Evolutionary conservation across 2,113 vertebrate genomes (phyloP), one percentile per base, ranked within the genome.

Genomic region (Microtus pennsylvanicus): DNA sequence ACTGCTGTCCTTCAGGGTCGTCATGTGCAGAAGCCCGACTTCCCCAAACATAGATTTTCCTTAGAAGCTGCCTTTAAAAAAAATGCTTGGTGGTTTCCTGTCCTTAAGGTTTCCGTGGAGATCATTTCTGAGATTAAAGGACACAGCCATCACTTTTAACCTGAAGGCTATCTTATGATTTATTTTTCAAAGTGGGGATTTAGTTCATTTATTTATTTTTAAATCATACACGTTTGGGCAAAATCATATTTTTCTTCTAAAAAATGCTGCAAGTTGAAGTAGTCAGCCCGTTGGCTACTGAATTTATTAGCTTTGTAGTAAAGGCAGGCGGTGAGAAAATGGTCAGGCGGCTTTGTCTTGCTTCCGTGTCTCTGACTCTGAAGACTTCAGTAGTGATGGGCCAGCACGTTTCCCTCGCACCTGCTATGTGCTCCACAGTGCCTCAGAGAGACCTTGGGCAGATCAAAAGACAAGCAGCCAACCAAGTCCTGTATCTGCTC

Each of bases 121-220:
- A 97, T 88, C 38, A 86, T 95, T 97, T 95, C 75, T 77, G 94
- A 97, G 97, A 97, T 97, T 96, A 97, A 97, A 97, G 97, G 94
- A 91, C 42, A 55, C 80, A 42, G 80, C 92, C 95, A 86, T 90
- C 92, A 96, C 93, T 97, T 97, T 95, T 83, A 96, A 95, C 90
- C 93, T 26, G n/a, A 92, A 78, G 87, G 90, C 67, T 92, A 72
- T 85, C 90, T 96, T 87, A 90, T 89, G 94, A 91, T 96, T 94
- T 90, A 88, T 95, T 87, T 97, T 97, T 97, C 96, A 96, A 97
- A 97, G 97, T 92, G 52, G 67, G 81, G 92, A 95, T 96, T 86
- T 83, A 70, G 22, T 61, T 12, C 16, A 52, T 65, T 55, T 76
- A 61, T 82, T 50, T 91, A 45, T 90, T 90, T 90, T 90, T 74